Conservation (phyloP, 2,888 invertebrate species). For the Muschampia plurimacula region DNA sequence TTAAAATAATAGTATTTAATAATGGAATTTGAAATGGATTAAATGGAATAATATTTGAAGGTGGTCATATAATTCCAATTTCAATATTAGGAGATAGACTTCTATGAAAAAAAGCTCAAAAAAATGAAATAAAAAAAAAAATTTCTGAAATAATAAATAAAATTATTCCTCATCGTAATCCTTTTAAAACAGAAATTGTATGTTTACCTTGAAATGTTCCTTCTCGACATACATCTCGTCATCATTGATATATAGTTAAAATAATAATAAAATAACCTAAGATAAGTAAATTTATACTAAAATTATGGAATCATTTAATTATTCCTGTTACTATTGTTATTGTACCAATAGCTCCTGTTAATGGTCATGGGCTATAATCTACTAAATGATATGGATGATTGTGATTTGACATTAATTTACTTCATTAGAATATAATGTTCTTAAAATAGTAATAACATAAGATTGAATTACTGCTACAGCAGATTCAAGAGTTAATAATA, state of each 20-base stretch:
- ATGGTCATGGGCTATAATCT: slow-evolving; percentile 88
- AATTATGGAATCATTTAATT: slow-evolving; percentile 87
- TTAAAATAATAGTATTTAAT: slow-evolving; percentile 90
- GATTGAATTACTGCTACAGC: slow-evolving; percentile 88
- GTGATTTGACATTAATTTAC: slow-evolving; percentile 84
- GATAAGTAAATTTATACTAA: slow-evolving; percentile 80
- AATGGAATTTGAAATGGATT: too few species aligned
- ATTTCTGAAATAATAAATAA: slow-evolving; percentile 90
- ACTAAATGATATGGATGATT: slow-evolving; percentile 89
- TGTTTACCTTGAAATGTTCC: slow-evolving; percentile 64
- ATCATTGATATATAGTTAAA: slow-evolving; percentile 88
- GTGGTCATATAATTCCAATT: slow-evolving; percentile 86
- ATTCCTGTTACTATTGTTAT: slow-evolving; percentile 85
- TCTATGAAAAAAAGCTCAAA: slow-evolving; percentile 86
- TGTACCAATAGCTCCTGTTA: slow-evolving; percentile 85
- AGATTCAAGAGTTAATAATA: slow-evolving; percentile 55
- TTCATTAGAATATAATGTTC: slow-evolving; percentile 89
- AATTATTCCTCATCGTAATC: slow-evolving; percentile 89
- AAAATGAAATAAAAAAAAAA: slow-evolving; percentile 60
- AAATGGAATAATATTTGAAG: slow-evolving; percentile 86
- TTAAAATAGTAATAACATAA: slow-evolving; percentile 88
- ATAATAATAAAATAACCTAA: slow-evolving; percentile 76
- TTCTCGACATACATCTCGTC: slow-evolving; percentile 88
- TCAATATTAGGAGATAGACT: slow-evolving; percentile 71
- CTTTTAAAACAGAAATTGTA: slow-evolving; percentile 83